These are phyloP conservation scores for Larimichthys crocea DNA, from an alignment of 2,113 vertebrate species.

Conservation along the genomic window DNA sequence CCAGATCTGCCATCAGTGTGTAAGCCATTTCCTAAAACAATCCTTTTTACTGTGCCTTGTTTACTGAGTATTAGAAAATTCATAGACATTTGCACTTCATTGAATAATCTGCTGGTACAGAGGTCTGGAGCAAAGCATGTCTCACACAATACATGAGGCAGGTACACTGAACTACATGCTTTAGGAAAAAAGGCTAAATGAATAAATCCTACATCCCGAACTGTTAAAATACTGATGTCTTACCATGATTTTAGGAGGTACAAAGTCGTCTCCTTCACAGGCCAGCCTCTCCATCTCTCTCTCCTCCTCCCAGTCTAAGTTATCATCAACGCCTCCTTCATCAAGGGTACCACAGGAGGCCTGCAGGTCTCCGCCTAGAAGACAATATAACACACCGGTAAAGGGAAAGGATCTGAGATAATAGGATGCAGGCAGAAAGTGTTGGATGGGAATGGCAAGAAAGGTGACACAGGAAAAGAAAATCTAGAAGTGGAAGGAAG, in stretches of 20 bases:
- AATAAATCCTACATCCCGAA: too few relatives aligned
- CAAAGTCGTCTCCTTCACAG: slow-evolving; percentile 92
- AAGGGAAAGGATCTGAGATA: slow-evolving; percentile 26
- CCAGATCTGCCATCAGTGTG: background rate
- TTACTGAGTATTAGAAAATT: background rate
- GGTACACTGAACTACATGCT: too few relatives aligned
- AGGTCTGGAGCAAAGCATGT: too few relatives aligned
- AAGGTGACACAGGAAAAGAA: slow-evolving; percentile 34
- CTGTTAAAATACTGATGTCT: slow-evolving; percentile 45
- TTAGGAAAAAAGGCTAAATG: too few relatives aligned
- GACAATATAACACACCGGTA: slow-evolving; percentile 16
- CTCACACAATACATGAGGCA: too few relatives aligned
- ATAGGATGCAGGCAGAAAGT: slow-evolving; percentile 17
- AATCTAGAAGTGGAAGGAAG: slow-evolving; percentile 4
- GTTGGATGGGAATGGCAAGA: slow-evolving; percentile 13
- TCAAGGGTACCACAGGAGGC: slow-evolving; percentile 87
- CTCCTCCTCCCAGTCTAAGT: slow-evolving; percentile 94
- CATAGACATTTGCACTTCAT: background rate
- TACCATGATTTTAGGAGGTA: slow-evolving; percentile 98
- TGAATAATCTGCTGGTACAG: background rate
- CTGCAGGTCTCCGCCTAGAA: slow-evolving; percentile 93
- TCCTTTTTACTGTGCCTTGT: background rate
- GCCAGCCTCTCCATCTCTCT: slow-evolving; percentile 91
- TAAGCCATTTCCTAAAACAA: background rate
- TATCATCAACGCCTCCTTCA: slow-evolving; percentile 87